Evolutionary conservation across 2,797 vertebrate genomes (phyloP).

Genomic region (Epinephelus awoara): DNA sequence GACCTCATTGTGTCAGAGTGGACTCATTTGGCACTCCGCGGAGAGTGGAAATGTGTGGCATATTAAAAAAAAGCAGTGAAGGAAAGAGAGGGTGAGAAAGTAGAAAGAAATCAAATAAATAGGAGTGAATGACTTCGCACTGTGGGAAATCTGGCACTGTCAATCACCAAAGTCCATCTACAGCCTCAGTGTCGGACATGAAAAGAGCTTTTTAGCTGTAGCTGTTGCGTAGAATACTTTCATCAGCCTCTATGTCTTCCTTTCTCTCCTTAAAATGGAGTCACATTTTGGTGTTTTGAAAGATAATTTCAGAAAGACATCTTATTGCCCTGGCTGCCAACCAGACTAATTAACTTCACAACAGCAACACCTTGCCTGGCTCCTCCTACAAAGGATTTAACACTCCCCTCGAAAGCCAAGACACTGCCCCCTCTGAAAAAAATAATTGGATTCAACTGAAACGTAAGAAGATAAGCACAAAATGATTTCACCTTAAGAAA

Average conservation of each 20-base stretch:
- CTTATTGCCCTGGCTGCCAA: not conserved
- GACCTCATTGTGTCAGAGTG: conserved; percentile 72
- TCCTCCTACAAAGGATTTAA: not conserved
- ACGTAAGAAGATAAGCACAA: conserved; percentile 28
- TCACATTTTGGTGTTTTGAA: conserved; percentile 5
- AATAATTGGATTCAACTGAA: conserved; percentile 25
- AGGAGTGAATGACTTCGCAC: conserved; percentile 63
- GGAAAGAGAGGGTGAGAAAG: conserved; percentile 50
- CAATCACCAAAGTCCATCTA: conserved; percentile 64
- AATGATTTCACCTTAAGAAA: conserved; percentile 34
- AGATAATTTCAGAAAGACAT: not conserved
- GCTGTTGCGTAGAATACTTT: conserved; percentile 31
- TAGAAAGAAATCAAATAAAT: conserved; percentile 72
- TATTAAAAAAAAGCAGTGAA: conserved; percentile 45
- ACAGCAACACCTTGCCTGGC: conserved; percentile 5
- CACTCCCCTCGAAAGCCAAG: not conserved
- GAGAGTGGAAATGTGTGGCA: conserved; percentile 60
- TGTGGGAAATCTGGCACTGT: conserved; percentile 63
- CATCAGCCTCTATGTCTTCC: conserved; percentile 7
- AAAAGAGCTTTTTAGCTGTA: conserved; percentile 43
- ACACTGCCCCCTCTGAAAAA: conserved; percentile 6
- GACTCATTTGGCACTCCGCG: conserved; percentile 70
- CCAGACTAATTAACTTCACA: not conserved
- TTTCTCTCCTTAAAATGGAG: conserved; percentile 5
- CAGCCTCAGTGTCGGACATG: conserved; percentile 38